phyloP scores from a whole-genome alignment of 1,140 invertebrate species.

The Nautilus pompilius region DNA sequence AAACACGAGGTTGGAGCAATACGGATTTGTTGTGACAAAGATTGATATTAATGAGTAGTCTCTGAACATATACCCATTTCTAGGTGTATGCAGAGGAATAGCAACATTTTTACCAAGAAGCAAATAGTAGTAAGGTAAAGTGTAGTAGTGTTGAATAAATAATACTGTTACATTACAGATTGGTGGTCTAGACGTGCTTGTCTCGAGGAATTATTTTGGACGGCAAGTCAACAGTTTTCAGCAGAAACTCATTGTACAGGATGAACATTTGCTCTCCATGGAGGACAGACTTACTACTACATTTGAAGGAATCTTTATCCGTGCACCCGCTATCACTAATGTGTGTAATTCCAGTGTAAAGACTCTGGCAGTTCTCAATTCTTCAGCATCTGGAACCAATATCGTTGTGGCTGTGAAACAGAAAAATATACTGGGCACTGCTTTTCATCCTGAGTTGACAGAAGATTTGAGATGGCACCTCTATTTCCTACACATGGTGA shows the following conservation, averaged over 20 bases:
- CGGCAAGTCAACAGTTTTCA: constrained; percentile 46
- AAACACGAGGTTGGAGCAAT: too few species aligned
- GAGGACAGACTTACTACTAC: constrained; percentile 6
- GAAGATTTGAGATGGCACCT: constrained; percentile 42
- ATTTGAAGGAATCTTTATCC: constrained; percentile 41
- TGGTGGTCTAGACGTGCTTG: constrained; percentile 32
- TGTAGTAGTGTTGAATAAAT: too few species aligned
- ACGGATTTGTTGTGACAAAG: too few species aligned
- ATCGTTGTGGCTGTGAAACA: constrained; percentile 41
- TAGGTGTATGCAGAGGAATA: too few species aligned
- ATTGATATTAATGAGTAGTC: too few species aligned
- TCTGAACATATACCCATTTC: too few species aligned
- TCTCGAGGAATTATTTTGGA: constrained; percentile 43
- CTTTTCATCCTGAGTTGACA: constrained; percentile 47
- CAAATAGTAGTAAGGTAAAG: too few species aligned
- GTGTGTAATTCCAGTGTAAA: constrained; percentile 19
- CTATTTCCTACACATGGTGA: constrained; percentile 32
- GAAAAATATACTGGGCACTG: constrained; percentile 35
- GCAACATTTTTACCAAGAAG: too few species aligned
- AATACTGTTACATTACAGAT: constrained; percentile 33
- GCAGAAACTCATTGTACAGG: constrained; percentile 23
- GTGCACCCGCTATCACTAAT: constrained; percentile 38
- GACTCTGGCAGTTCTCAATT: constrained; percentile 27
- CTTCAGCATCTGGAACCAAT: constrained; percentile 6
- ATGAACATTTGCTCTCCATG: constrained; percentile 9